Evolutionary conservation across 2,888 invertebrate genomes (phyloP).

Genomic region (Ophioninae sp.): DNA sequence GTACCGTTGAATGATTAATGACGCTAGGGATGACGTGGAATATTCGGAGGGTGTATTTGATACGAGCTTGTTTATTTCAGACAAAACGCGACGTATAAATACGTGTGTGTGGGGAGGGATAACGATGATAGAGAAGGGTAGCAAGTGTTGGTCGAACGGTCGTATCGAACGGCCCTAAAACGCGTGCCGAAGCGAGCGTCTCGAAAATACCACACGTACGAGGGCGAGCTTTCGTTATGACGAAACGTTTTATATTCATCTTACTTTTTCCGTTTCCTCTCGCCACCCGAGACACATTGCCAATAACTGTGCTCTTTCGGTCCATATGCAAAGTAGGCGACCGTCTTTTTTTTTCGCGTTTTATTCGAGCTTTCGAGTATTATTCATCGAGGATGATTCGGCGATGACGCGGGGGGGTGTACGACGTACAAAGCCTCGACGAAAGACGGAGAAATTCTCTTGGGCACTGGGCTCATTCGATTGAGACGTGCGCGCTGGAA

Average conservation of each 20-base stretch:
- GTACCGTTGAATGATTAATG: background rate
- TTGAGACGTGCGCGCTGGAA: conserved; percentile 42
- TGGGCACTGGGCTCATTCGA: background rate
- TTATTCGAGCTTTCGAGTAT: conserved; percentile 44
- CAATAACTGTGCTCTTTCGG: background rate
- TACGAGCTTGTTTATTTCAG: background rate
- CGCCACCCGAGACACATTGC: background rate
- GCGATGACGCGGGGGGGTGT: conserved; percentile 42
- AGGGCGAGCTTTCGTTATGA: background rate
- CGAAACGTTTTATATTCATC: background rate
- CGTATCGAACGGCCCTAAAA: background rate
- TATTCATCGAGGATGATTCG: conserved; percentile 58
- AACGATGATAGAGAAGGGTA: background rate
- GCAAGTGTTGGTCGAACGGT: background rate
- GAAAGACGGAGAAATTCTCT: background rate
- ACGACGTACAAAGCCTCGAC: background rate
- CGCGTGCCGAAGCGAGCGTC: background rate
- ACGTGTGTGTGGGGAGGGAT: too few relatives aligned
- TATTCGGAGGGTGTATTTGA: background rate
- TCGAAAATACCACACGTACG: background rate
- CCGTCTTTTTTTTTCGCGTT: background rate
- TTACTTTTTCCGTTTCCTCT: background rate
- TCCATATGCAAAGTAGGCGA: background rate
- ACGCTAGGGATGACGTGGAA: background rate
- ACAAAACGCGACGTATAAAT: background rate